Base-by-base conservation (phyloP, 2,113 vertebrate species). In the Oceanites oceanicus region DNA sequence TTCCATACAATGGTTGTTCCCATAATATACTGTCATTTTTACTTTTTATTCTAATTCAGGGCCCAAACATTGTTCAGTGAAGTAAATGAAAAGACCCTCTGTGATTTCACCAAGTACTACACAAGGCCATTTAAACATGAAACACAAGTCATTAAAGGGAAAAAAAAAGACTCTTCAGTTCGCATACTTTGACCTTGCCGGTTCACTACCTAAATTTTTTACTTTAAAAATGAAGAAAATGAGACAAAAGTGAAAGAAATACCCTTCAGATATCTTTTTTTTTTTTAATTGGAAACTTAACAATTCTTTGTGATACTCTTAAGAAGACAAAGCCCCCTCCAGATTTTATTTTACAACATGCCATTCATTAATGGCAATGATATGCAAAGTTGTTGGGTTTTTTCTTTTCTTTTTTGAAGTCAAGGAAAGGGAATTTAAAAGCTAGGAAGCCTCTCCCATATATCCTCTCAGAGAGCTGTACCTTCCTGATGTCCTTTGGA, bases 341-440 rank as follows among this genome's bases (percentile, higher is more conserved):
- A 68, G 12, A 29, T 72, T 66, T 85, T 63, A 18, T 65, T 74
- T 70, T 61, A n/a, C 3, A 38, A 36, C 0, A 0, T 29, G 5
- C 0, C 3, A 30, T 56, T 89, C 77, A 27, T 71, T 84, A 81
- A 50, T 14, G 16, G 6, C 5, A 79, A 21, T 7, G 6, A 45
- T 53, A 27, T 0, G 1, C 40, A 26, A 82, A 44, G 7, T 49
- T 56, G 1, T 21, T 53, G 11, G 1, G 0, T 0, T 3, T 20
- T 53, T 6, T 49, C 8, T 67, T 77, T 86, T 15, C 4, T 45
- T 34, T 80, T 86, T 66, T 84, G 4, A 88, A 49, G 15, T 80
- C 2, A 70, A 56, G 6, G 13, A 53, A 80, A 70, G 4, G 7
- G 1, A 88, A 70, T 40, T 73, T 63, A 71, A 58, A 80, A 91